Evolutionary conservation across 2,888 invertebrate species (phyloP).

Genomic region (Acheta domesticus): DNA sequence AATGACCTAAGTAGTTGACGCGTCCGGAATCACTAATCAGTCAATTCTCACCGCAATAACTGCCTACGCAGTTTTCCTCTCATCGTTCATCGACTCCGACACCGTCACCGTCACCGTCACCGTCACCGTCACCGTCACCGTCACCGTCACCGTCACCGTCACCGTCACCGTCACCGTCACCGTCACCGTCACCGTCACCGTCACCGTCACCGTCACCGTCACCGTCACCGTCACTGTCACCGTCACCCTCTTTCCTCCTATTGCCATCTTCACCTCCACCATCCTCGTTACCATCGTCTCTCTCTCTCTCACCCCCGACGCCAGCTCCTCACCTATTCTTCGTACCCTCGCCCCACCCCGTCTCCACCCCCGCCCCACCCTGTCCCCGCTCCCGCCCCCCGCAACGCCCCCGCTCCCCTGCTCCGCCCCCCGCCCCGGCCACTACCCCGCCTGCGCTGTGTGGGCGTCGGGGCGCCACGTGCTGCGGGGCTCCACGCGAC

Average conservation of each 20-base stretch:
- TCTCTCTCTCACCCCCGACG: neutral
- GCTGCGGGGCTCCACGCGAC: neutral
- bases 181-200: neutral
- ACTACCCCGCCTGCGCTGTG: neutral
- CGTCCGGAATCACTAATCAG: too few species aligned
- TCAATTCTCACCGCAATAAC: too few species aligned
- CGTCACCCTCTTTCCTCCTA: neutral
- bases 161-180: neutral
- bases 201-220: neutral
- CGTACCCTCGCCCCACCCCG: neutral
- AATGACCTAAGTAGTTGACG: too few species aligned
- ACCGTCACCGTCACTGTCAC: neutral
- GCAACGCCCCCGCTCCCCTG: too few species aligned
- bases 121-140: neutral
- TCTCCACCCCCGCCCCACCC: too few species aligned
- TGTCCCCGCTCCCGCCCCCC: neutral
- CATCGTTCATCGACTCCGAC: too few species aligned
- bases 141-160: neutral
- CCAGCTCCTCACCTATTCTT: too few species aligned
- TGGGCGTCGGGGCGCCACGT: neutral
- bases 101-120: neutral
- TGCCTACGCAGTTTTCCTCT: too few species aligned
- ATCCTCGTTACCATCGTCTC: neutral
- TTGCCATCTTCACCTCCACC: neutral
- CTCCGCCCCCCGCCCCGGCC: neutral